Conservation (phyloP, 2,113 vertebrate species). For the Mionectes macconnelli region DNA sequence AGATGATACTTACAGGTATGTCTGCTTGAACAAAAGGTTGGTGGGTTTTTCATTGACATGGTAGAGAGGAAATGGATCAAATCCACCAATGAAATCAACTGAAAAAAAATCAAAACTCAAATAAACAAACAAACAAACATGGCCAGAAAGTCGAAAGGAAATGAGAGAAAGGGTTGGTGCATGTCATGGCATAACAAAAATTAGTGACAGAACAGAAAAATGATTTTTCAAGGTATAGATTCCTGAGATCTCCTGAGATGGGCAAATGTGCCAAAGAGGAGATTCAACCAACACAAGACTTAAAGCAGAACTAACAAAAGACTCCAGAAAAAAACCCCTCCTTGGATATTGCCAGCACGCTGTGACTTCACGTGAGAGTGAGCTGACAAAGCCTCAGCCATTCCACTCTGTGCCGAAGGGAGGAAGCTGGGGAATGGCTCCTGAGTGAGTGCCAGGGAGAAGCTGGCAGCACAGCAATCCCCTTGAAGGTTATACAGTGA, state of each 20-base stretch:
- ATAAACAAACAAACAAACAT: conserved; percentile 71
- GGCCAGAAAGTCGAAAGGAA: conserved; percentile 52
- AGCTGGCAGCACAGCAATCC: background rate
- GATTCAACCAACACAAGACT: background rate
- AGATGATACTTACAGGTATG: conserved; percentile 85
- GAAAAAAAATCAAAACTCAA: conserved; percentile 84
- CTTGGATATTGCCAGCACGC: rapidly evolving
- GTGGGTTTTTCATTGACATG: conserved; percentile 94
- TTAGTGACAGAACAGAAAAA: background rate
- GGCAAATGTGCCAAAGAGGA: background rate
- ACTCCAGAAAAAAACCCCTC: background rate
- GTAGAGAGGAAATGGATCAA: conserved; percentile 95
- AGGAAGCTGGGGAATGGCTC: background rate
- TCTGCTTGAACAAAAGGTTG: conserved; percentile 90
- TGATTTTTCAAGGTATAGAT: background rate
- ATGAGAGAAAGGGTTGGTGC: background rate
- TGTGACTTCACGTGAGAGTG: background rate
- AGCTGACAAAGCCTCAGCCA: background rate
- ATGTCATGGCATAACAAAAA: conserved; percentile 4
- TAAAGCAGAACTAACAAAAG: background rate
- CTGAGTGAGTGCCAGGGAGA: background rate
- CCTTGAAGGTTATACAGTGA: rapidly evolving
- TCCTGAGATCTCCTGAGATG: background rate
- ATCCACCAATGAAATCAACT: conserved; percentile 99
- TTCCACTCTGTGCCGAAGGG: background rate